Evolutionary conservation across 2,888 invertebrate genomes (phyloP).

Genomic region (Chymomyza amoena): DNA sequence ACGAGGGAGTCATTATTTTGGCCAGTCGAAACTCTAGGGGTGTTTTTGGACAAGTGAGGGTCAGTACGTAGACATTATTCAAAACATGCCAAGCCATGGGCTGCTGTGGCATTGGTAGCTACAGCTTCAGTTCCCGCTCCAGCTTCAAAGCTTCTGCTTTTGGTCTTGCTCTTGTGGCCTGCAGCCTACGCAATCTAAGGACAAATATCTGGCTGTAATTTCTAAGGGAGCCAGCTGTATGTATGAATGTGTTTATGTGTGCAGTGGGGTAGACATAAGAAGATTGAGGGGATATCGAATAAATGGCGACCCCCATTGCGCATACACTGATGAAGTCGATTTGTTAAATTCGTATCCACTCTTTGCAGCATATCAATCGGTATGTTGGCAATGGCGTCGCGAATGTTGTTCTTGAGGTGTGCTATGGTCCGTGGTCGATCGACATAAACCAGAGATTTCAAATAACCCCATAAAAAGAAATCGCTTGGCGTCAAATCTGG

Average conservation of each 20-base stretch:
- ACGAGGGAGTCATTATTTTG: slow-evolving; percentile 61
- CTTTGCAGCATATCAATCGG: too few species aligned
- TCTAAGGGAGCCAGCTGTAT: slow-evolving; percentile 26
- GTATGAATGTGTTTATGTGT: neutral
- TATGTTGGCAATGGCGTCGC: too few species aligned
- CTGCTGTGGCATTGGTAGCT: slow-evolving; percentile 14
- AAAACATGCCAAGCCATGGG: slow-evolving; percentile 36
- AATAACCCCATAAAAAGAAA: too few species aligned
- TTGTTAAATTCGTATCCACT: too few species aligned
- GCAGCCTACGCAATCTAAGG: slow-evolving; percentile 60
- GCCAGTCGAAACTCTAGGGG: slow-evolving; percentile 19
- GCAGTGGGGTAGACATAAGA: neutral
- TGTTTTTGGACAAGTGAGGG: slow-evolving; percentile 10
- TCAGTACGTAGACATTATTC: slow-evolving; percentile 43
- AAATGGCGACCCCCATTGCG: too few species aligned
- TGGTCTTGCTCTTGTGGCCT: neutral
- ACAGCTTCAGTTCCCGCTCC: slow-evolving; percentile 6
- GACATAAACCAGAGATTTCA: too few species aligned
- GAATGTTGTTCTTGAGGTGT: too few species aligned
- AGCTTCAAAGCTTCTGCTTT: neutral
- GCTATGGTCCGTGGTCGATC: too few species aligned
- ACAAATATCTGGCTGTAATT: slow-evolving; percentile 54
- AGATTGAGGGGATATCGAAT: too few species aligned
- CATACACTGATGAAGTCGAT: too few species aligned
- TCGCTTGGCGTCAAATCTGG: too few species aligned